Evolutionary conservation across 2,888 invertebrate species (phyloP).

Genomic region (Parochlus steinenii): DNA sequence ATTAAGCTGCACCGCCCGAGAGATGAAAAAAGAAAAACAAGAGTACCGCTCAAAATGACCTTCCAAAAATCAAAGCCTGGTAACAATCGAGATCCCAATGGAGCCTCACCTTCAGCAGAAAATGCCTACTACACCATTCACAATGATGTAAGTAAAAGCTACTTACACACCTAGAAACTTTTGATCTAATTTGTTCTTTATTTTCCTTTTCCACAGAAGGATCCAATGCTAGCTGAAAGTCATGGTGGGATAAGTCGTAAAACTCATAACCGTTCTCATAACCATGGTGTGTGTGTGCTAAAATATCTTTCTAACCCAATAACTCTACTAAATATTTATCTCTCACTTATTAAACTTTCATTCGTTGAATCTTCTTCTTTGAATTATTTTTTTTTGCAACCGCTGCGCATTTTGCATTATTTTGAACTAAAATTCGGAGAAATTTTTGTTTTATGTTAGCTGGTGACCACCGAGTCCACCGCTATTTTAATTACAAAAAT

Average conservation of each 20-base stretch:
- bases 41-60: slow-evolving; percentile 61
- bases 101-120: slow-evolving; percentile 21
- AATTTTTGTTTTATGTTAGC: too few relatives aligned
- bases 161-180: neutral
- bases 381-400: too few relatives aligned
- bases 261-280: slow-evolving; percentile 58
- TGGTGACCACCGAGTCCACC: too few relatives aligned
- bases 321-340: slow-evolving; percentile 12
- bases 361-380: too few relatives aligned
- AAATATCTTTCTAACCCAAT: slow-evolving; percentile 14
- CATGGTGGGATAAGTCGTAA: slow-evolving; percentile 54
- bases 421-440: too few relatives aligned
- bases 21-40: slow-evolving; percentile 39
- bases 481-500: too few relatives aligned
- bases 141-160: slow-evolving; percentile 38
- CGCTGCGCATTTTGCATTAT: too few relatives aligned
- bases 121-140: slow-evolving; percentile 51
- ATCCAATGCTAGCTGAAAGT: slow-evolving; percentile 25
- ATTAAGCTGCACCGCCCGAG: slow-evolving; percentile 51
- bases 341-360: slow-evolving; percentile 12
- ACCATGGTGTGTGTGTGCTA: slow-evolving; percentile 45
- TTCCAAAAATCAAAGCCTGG: slow-evolving; percentile 48
- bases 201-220: slow-evolving; percentile 18
- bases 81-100: slow-evolving; percentile 25
- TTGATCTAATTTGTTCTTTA: slow-evolving; percentile 11